A percentile compares a stretch with the other conserved stretches of the same genome.
These are phyloP conservation scores for Clusia tigrina DNA, from an alignment of 2,888 invertebrate genomes.

Conservation along the genomic window DNA sequence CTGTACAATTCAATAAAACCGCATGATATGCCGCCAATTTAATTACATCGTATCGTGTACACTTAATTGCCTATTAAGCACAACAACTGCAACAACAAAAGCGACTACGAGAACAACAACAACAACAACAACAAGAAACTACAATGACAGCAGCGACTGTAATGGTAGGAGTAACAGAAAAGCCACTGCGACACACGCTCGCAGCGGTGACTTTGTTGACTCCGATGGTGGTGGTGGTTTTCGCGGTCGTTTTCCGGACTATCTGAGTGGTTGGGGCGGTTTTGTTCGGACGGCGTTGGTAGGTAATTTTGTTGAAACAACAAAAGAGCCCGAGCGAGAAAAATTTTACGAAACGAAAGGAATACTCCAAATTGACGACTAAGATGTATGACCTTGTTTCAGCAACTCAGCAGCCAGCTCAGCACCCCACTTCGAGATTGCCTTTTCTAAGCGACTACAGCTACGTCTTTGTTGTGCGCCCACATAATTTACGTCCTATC, in stretches of 20 bases:
- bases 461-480: no score
- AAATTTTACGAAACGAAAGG: conserved; percentile 1
- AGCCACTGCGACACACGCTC: no score
- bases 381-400: no score
- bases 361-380: background rate
- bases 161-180: no score
- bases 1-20: conserved; percentile 33
- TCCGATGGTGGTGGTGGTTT: background rate
- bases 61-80: conserved; percentile 64
- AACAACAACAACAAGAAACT: background rate
- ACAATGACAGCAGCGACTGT: background rate
- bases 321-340: background rate
- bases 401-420: background rate
- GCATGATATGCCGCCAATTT: conserved; percentile 58
- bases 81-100: conserved; percentile 22
- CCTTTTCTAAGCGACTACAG: no score
- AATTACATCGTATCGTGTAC: conserved; percentile 64
- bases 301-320: no score
- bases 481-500: conserved; percentile 8
- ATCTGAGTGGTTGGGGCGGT: no score
- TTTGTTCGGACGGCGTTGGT: no score
- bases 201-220: no score
- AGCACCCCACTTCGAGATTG: background rate
- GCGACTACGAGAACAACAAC: background rate
- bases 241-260: no score